Percentiles rank a stretch among this genome's conserved stretches.
These are phyloP conservation scores for Stegophylla sp. DNA, from an alignment of 2,888 invertebrate species.

Conservation along the genomic window DNA sequence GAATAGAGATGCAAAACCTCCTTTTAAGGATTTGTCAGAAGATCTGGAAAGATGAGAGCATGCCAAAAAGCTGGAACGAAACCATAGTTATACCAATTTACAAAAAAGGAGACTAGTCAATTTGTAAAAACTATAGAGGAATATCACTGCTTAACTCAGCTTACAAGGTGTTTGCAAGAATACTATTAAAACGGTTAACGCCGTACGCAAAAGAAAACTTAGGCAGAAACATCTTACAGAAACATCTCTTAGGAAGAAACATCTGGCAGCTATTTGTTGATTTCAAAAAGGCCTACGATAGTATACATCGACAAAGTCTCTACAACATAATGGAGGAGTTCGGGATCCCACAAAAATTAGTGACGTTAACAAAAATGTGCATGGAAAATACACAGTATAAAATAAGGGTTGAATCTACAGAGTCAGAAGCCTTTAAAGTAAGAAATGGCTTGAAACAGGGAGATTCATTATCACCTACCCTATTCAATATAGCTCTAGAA, in stretches of 20 bases:
- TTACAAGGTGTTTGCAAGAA: slow-evolving; percentile 57
- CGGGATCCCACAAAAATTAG: slow-evolving; percentile 11
- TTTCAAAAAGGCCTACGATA: slow-evolving; percentile 32
- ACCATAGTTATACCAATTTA: slow-evolving; percentile 43
- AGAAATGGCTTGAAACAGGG: slow-evolving; percentile 24
- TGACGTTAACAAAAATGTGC: slow-evolving; percentile 29
- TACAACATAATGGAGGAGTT: slow-evolving; percentile 33
- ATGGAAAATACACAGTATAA: slow-evolving; percentile 18
- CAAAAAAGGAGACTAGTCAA: slow-evolving; percentile 57
- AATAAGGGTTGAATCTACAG: background rate
- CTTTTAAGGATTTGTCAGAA: slow-evolving; percentile 10
- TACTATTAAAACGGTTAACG: slow-evolving; percentile 42
- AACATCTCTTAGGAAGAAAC: slow-evolving; percentile 9
- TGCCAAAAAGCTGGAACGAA: background rate
- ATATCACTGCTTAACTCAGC: slow-evolving; percentile 54
- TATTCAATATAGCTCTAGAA: slow-evolving; percentile 42
- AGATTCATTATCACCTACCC: slow-evolving; percentile 18
- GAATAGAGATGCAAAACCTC: slow-evolving; percentile 15
- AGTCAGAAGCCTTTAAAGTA: slow-evolving; percentile 16
- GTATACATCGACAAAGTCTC: slow-evolving; percentile 20
- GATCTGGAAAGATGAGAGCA: slow-evolving; percentile 7
- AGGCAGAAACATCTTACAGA: background rate
- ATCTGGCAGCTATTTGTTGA: slow-evolving; percentile 30
- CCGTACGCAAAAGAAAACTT: slow-evolving; percentile 34
- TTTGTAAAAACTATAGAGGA: slow-evolving; percentile 58